A percentile compares a stretch with the other conserved stretches of the same genome.
Conservation (phyloP, 2,113 vertebrate genomes). For the Anser cygnoides region DNA sequence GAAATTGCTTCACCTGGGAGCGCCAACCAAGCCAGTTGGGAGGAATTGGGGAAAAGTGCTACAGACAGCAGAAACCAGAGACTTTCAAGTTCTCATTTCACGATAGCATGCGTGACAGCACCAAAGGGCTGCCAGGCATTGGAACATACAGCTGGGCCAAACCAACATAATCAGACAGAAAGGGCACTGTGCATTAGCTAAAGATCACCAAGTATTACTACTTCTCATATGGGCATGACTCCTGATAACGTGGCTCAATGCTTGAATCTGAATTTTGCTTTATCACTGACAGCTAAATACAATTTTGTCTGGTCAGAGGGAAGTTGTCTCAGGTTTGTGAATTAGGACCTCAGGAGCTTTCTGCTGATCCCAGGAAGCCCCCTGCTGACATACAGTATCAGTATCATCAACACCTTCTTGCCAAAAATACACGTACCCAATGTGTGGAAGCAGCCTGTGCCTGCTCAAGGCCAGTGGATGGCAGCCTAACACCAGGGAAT, state of each 20-base stretch:
- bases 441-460: neutral
- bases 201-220: neutral
- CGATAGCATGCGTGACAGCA: neutral
- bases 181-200: too few relatives aligned
- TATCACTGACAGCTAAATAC: neutral
- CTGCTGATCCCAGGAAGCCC: neutral
- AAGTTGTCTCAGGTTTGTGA: neutral
- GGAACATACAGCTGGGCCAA: neutral
- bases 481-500: neutral
- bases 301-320: neutral
- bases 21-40: neutral
- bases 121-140: neutral
- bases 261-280: neutral
- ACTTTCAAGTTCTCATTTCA: neutral
- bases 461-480: neutral
- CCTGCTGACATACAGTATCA: neutral
- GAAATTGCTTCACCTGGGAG: too few relatives aligned
- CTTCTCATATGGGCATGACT: neutral
- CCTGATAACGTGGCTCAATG: neutral
- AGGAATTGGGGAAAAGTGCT: neutral
- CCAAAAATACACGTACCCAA: neutral
- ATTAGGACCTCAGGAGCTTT: neutral
- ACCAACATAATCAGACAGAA: neutral
- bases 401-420: too few relatives aligned
- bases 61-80: neutral